A percentile compares a stretch with the other conserved stretches of the same genome.
Conservation (phyloP, 1,140 invertebrate species). For the Drosophila takahashii region DNA sequence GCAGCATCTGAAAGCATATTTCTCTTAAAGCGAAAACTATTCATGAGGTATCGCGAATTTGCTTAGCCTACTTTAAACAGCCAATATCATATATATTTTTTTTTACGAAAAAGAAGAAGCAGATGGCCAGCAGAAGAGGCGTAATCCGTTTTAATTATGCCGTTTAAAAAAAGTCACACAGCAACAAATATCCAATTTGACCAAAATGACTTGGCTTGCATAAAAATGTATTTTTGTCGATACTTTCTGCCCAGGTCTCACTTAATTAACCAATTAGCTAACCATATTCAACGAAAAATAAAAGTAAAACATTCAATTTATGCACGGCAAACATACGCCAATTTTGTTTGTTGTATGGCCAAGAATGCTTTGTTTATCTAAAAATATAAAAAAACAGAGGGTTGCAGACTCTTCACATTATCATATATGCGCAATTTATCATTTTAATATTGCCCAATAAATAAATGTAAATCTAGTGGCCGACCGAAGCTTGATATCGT, state of each 20-base stretch:
- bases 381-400: conserved; percentile 23
- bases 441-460: conserved; percentile 30
- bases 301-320: conserved; percentile 10
- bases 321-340: conserved; percentile 6
- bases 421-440: conserved; percentile 24
- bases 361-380: conserved; percentile 38
- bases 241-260: conserved; percentile 17
- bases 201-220: conserved; percentile 38
- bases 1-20: conserved; percentile 62
- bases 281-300: conserved; percentile 29
- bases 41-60: conserved; percentile 57
- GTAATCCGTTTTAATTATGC: conserved; percentile 57
- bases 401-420: conserved; percentile 11
- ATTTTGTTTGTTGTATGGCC: neutral
- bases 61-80: conserved; percentile 62
- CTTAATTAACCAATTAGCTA: conserved; percentile 73
- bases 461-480: conserved; percentile 26
- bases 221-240: conserved; percentile 29
- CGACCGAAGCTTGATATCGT: conserved; percentile 12
- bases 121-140: conserved; percentile 20
- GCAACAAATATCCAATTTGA: conserved; percentile 22
- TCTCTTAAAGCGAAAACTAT: conserved; percentile 62
- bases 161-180: conserved; percentile 34
- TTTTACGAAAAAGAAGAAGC: neutral
- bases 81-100: conserved; percentile 13